Evolutionary conservation across 1,140 invertebrate species (phyloP).

Genomic region (Hycleus phaleratus): DNA sequence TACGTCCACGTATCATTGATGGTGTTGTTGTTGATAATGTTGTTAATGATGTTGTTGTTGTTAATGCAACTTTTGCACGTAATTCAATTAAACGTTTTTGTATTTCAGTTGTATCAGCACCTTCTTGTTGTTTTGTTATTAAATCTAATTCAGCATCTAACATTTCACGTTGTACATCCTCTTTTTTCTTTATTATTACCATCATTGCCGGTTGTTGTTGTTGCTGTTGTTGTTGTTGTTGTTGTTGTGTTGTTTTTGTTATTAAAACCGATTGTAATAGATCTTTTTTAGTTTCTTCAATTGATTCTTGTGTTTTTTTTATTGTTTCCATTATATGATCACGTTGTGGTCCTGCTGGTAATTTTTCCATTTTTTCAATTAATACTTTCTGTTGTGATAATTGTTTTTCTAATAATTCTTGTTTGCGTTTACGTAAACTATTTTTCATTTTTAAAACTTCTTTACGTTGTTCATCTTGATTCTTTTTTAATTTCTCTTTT

Average conservation of each 20-base stretch:
- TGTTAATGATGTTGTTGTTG: neutral
- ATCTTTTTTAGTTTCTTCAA: slow-evolving; percentile 68
- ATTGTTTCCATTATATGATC: slow-evolving; percentile 62
- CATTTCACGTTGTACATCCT: slow-evolving; percentile 57
- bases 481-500: slow-evolving; percentile 55
- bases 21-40: too few relatives aligned
- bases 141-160: slow-evolving; percentile 82
- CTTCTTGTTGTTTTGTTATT: slow-evolving; percentile 70
- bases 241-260: slow-evolving; percentile 13
- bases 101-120: slow-evolving; percentile 61
- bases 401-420: slow-evolving; percentile 70
- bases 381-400: slow-evolving; percentile 67
- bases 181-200: slow-evolving; percentile 40
- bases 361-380: slow-evolving; percentile 65
- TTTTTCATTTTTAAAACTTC: slow-evolving; percentile 63
- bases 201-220: too few relatives aligned
- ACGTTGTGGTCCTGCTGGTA: slow-evolving; percentile 53
- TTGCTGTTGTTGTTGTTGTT: too few relatives aligned
- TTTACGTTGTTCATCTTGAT: slow-evolving; percentile 58
- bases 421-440: slow-evolving; percentile 68
- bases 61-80: slow-evolving; percentile 50
- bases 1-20: slow-evolving; percentile 7
- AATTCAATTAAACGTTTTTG: slow-evolving; percentile 64
- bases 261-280: slow-evolving; percentile 34
- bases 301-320: slow-evolving; percentile 65